Base-by-base conservation (phyloP, 2,113 vertebrate genomes). In the Mus spicilegus region DNA sequence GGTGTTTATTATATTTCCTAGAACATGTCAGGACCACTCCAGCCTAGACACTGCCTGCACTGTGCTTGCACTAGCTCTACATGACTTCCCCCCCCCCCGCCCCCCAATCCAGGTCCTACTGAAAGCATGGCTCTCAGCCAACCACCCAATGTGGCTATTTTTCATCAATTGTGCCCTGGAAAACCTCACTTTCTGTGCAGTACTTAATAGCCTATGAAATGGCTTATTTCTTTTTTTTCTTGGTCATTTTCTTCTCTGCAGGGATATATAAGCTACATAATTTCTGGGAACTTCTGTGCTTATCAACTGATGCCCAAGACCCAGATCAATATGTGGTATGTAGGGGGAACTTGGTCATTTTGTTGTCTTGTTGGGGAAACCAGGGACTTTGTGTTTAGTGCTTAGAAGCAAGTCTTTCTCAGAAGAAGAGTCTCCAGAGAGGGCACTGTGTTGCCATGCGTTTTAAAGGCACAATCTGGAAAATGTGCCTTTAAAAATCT, bases 71-170 rank as follows among this genome's bases (percentile, higher is more conserved):
- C 24, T 14, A 13, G 46, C 54, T 54, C 77, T 8, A 20, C 20
- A 11, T 42, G 42, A 3, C 42, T 42, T 42, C 3, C 42, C 42
- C 42, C 42, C 42, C n/a, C 42, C 2, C 42, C 42, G 2, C 42
- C 3, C 42, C 42, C 42, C 42, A 2, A 42, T 2, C 17, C 22
- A 0, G 5, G 13, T 72, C 33, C 54, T 42, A 16, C 19, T 5
- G 24, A 54, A 39, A 19, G 11, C 33, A 7, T 0, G 9, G 39
- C n/a, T 20, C 36, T 30, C 11, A 17, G 17, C 5, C 67, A 65
- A 12, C 0, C 5, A 51, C 28, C 24, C 54, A 90, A 26, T 10
- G 17, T 0, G 26, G 9, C 73, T 9, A 1, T 11, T 56, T 46
- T 19, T 26, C 63, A 5, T n/a, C 81, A 82, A 7, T n/a, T 28